phyloP scores from a whole-genome alignment of 2,888 invertebrate species.

The Xestia ashworthii region DNA sequence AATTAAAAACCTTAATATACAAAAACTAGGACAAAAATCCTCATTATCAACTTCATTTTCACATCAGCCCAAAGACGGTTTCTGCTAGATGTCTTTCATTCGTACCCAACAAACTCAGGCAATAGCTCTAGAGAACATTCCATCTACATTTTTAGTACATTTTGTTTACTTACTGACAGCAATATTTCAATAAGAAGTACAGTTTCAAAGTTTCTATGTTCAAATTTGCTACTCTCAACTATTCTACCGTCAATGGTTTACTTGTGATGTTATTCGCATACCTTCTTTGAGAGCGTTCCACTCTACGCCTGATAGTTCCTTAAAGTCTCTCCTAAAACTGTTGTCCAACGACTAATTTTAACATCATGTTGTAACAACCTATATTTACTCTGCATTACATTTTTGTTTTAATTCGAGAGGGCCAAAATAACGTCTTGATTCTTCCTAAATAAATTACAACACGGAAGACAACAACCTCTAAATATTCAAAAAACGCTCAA shows the following conservation, averaged over 20 bases:
- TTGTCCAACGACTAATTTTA: no score
- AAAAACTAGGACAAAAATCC: no score
- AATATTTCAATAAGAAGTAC: not conserved
- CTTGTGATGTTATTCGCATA: not conserved
- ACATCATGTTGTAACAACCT: not conserved
- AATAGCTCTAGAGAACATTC: not conserved
- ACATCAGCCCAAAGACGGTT: not conserved
- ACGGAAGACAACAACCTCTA: not conserved
- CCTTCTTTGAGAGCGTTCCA: not conserved
- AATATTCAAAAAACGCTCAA: constrained; percentile 9
- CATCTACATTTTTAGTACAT: not conserved
- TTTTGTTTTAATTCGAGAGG: not conserved
- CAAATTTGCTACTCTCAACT: not conserved
- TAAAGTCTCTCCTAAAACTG: not conserved
- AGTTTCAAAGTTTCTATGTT: not conserved
- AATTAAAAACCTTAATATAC: no score
- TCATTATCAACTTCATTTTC: not conserved
- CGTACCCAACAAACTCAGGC: no score
- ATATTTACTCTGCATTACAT: no score
- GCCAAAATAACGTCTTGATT: not conserved
- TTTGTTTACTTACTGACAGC: not conserved
- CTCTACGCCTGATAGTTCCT: not conserved
- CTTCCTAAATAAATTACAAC: not conserved
- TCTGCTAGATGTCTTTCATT: not conserved
- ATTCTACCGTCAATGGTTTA: not conserved